Evolutionary conservation across 2,888 invertebrate species (phyloP).

Genomic region (Helleia helle): DNA sequence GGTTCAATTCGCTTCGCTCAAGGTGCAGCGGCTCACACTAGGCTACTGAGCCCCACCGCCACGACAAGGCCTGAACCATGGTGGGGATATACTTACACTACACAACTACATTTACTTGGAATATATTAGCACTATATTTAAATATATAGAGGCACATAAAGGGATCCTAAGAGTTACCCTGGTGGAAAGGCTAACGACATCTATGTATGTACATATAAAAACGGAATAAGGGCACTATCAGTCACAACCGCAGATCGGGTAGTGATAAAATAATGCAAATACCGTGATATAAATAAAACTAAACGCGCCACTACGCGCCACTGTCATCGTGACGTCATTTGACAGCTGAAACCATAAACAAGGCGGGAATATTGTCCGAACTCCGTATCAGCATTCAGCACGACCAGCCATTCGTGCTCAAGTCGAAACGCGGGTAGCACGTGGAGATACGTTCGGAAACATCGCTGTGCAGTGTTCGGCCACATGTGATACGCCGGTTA

Average conservation of each 20-base stretch:
- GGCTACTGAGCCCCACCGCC: no score
- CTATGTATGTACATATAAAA: conserved; percentile 1
- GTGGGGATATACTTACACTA: no score
- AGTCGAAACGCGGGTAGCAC: conserved; percentile 55
- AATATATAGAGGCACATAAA: no score
- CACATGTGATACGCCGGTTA: conserved; percentile 34
- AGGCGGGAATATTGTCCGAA: conserved; percentile 31
- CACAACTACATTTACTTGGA: no score
- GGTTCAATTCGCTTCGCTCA: no score
- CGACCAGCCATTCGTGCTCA: conserved; percentile 42
- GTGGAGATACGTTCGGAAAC: conserved; percentile 39
- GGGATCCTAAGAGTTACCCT: conserved; percentile 1
- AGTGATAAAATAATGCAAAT: conserved; percentile 36
- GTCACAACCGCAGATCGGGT: conserved; percentile 34
- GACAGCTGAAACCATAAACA: conserved; percentile 63
- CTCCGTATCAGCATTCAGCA: no score
- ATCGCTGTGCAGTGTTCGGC: conserved; percentile 32
- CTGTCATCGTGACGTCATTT: conserved; percentile 27
- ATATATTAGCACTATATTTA: no score
- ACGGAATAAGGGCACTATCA: conserved; percentile 45
- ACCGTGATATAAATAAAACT: not conserved
- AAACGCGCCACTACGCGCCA: conserved; percentile 19
- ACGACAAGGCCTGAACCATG: no score
- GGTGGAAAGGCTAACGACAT: conserved; percentile 12
- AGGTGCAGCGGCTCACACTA: no score